Conservation (phyloP, 2,888 invertebrate species). For the Phania funesta region DNA sequence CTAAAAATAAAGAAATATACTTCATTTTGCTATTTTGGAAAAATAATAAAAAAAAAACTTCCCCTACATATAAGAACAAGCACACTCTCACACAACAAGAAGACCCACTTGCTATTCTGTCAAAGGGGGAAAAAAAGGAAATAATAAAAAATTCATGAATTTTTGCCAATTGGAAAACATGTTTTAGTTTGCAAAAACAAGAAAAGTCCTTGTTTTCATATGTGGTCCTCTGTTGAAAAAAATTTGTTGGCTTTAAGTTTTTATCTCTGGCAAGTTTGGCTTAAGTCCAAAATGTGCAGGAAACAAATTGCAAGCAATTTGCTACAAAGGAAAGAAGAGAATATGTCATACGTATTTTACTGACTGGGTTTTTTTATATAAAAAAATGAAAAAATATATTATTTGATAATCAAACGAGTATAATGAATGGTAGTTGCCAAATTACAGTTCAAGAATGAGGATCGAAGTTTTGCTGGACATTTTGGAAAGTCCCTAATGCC, state of each 20-base stretch:
- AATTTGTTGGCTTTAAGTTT: background rate
- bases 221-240: background rate
- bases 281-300: slow-evolving; percentile 27
- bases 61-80: too few relatives aligned
- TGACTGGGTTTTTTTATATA: too few relatives aligned
- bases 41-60: too few relatives aligned
- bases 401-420: too few relatives aligned
- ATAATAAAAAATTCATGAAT: slow-evolving; percentile 62
- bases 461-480: too few relatives aligned
- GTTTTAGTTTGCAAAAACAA: background rate
- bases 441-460: too few relatives aligned
- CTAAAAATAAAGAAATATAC: too few relatives aligned
- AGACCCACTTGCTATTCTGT: slow-evolving; percentile 1
- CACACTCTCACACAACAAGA: too few relatives aligned
- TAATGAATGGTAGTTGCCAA: too few relatives aligned
- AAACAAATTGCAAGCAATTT: slow-evolving; percentile 42
- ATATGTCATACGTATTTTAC: slow-evolving; percentile 13
- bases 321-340: background rate
- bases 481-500: too few relatives aligned
- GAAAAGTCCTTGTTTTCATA: background rate
- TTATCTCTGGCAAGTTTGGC: slow-evolving; percentile 25
- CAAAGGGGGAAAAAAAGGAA: slow-evolving; percentile 23
- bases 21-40: too few relatives aligned
- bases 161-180: slow-evolving; percentile 31
- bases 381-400: too few relatives aligned